Base-by-base conservation (phyloP, 2,113 vertebrate genomes). In the Lamprologus tigripictilis region DNA sequence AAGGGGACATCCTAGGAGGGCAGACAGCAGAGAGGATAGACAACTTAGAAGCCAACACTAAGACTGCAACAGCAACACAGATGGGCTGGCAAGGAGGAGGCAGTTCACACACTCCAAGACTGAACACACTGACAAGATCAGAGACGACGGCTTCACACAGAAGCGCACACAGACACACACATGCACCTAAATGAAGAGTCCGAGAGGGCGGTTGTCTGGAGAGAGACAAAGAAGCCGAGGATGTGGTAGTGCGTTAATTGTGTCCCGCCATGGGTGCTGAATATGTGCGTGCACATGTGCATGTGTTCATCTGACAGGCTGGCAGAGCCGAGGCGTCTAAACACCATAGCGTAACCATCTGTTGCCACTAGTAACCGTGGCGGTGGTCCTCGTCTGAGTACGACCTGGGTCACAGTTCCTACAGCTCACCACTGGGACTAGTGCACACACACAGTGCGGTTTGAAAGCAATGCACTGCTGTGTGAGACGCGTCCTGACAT, bases 31-130 rank as follows among this genome's bases (percentile, higher is more conserved):
- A 89, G 68, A 90, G 87, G 82, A 84, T 31, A 76, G 89, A 90
- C 88, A 85, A 55, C 87, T 91, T 71, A 87, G 83, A 87, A 90
- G 83, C 81, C 86, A 87, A 89, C 89, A 85, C 85, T 71, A 88
- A 82, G 90, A 92, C 90, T 88, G 85, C 80, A 90, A 89, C 55
- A 84, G 78, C 84, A 93, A 89, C 94, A 93, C 95, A 96, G 94
- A 96, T 95, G 95, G 95, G 88, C 92, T n/a, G 63, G 87, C 68
- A 93, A 88, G 94, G 90, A 92, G 93, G 94, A 91, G 94, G 92
- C 87, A 61, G 91, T 90, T 92, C 86, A 86, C 90, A 88, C 90
- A 88, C 90, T 86, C 88, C 73, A 82, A 86, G 86, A 54, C 93
- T 90, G 90, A 92, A 86, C 89, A 93, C 92, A 89, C 88, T 93